Evolutionary conservation across 2,888 invertebrate genomes (phyloP).

Genomic region (Caenorhabditis parvicauda): DNA sequence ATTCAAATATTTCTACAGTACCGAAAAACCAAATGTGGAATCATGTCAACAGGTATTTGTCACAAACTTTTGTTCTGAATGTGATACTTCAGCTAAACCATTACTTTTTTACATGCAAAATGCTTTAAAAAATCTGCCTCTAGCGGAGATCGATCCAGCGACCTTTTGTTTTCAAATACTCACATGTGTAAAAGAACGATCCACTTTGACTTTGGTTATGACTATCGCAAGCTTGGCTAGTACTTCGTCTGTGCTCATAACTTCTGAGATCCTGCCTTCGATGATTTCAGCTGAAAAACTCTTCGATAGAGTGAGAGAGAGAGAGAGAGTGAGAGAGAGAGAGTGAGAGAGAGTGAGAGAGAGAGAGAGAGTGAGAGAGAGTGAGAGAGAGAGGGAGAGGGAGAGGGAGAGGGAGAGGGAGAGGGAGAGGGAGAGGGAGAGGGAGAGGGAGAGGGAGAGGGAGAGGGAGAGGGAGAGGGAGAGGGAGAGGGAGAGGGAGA

Average conservation of each 20-base stretch:
- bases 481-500: too few species aligned
- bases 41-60: too few species aligned
- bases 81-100: too few species aligned
- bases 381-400: not conserved
- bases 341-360: not conserved
- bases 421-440: too few species aligned
- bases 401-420: slow-evolving; percentile 3
- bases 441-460: too few species aligned
- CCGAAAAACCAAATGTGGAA: too few species aligned
- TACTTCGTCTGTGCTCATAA: slow-evolving; percentile 20
- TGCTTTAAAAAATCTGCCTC: too few species aligned
- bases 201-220: slow-evolving; percentile 16
- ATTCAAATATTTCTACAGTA: too few species aligned
- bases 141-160: not conserved
- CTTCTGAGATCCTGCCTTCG: slow-evolving; percentile 20
- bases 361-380: not conserved
- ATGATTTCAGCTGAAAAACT: slow-evolving; percentile 13
- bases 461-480: too few species aligned
- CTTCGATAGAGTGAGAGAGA: too few species aligned
- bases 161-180: not conserved
- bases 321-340: not conserved
- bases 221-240: slow-evolving; percentile 11
- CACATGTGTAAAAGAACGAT: slow-evolving; percentile 19
- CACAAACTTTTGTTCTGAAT: too few species aligned
- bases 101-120: too few species aligned